Evolutionary conservation across 1,140 invertebrate species (phyloP).

Genomic region (Lordiphosa collinella): DNA sequence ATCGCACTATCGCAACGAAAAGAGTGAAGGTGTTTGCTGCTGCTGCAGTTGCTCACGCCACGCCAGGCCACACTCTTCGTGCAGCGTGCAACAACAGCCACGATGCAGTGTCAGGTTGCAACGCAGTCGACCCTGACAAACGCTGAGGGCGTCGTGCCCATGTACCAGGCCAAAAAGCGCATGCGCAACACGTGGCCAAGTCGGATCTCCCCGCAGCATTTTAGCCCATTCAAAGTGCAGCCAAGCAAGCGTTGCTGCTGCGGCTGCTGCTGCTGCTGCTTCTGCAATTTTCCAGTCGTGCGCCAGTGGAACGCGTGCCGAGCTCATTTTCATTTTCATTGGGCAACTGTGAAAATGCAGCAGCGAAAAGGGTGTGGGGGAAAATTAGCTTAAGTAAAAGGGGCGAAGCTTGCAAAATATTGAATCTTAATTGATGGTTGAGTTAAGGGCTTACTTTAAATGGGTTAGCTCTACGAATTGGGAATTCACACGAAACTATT

Average conservation of each 20-base stretch:
- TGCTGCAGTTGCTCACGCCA: conserved; percentile 42
- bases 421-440: too few relatives aligned
- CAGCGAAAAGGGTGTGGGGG: not conserved
- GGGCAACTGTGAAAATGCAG: conserved; percentile 1
- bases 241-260: conserved; percentile 44
- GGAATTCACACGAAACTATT: too few relatives aligned
- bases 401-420: too few relatives aligned
- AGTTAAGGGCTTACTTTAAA: too few relatives aligned
- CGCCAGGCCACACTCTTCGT: conserved; percentile 37
- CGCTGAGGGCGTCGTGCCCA: conserved; percentile 64
- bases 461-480: too few relatives aligned
- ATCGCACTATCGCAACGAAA: conserved; percentile 56
- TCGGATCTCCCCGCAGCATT: conserved; percentile 9
- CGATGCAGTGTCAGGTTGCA: conserved; percentile 52
- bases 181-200: conserved; percentile 73
- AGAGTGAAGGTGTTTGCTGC: conserved; percentile 60
- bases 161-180: conserved; percentile 60
- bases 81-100: conserved; percentile 65
- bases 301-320: conserved; percentile 66
- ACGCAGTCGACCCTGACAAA: conserved; percentile 74
- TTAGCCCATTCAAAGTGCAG: conserved; percentile 29
- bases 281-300: conserved; percentile 74
- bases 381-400: not conserved
- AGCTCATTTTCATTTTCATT: conserved; percentile 75
- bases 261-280: conserved; percentile 27